Percentiles rank a stretch among this genome's conserved stretches.
Conservation (phyloP, 2,888 invertebrate genomes). For the Taphrorychus bicolor region DNA sequence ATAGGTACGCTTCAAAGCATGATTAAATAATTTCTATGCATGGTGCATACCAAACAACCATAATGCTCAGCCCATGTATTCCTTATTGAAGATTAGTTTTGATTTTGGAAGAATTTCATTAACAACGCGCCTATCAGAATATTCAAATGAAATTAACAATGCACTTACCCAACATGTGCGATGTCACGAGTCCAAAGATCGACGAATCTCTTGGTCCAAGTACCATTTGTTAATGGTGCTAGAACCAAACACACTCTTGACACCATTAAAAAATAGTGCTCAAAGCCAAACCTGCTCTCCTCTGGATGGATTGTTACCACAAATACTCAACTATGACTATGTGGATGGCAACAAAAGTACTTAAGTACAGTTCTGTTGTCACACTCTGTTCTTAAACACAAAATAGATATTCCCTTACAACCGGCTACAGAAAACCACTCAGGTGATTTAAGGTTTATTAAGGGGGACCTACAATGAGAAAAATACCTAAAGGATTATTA, state of each 20-base stretch:
- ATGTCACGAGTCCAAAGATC: neutral
- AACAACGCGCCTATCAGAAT: neutral
- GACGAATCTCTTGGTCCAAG: conserved; percentile 48
- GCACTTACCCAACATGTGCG: neutral
- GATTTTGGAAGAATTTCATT: neutral
- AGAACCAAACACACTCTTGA: conserved; percentile 66
- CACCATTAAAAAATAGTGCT: conserved; percentile 75
- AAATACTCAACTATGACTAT: conserved; percentile 24
- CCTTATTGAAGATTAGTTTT: neutral
- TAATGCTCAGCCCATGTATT: neutral
- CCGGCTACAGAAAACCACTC: conserved; percentile 52
- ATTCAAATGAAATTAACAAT: neutral
- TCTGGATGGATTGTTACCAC: conserved; percentile 26
- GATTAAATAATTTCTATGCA: conserved; percentile 31
- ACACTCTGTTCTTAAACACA: conserved; percentile 59
- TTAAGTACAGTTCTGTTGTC: conserved; percentile 59
- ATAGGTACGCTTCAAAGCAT: conserved; percentile 29
- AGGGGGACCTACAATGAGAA: conserved; percentile 31
- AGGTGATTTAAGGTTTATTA: conserved; percentile 43
- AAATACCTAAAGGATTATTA: too few relatives aligned
- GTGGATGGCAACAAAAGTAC: conserved; percentile 44
- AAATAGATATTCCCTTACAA: conserved; percentile 60
- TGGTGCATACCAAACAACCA: conserved; percentile 11
- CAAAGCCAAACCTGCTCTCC: conserved; percentile 50
- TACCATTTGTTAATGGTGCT: conserved; percentile 76